A percentile compares a stretch with the other conserved stretches of the same genome.
phyloP scores from a whole-genome alignment of 1,140 invertebrate species.

The Caenorhabditis brenneri region DNA sequence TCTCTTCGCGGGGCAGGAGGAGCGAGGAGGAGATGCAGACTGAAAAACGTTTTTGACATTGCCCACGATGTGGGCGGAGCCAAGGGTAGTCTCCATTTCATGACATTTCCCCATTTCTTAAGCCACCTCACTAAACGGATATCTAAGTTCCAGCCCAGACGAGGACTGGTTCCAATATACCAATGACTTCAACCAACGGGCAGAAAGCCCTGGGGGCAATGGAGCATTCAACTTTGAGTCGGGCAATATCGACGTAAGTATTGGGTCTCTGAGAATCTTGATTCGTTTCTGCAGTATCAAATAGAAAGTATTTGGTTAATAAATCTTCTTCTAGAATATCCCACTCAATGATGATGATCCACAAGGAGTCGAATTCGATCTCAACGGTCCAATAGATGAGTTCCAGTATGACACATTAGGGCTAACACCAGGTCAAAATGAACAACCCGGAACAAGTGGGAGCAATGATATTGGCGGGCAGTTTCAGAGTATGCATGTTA shows the following conservation, averaged over 20 bases:
- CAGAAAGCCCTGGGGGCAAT: neutral
- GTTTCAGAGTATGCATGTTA: constrained; percentile 4
- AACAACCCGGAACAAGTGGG: neutral
- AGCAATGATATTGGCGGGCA: neutral
- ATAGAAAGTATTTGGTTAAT: too few relatives aligned
- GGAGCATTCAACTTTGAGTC: neutral
- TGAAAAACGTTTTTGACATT: constrained; percentile 41
- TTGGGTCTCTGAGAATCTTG: neutral
- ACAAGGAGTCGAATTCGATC: neutral
- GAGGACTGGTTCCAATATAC: constrained; percentile 6
- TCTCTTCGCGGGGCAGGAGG: constrained; percentile 28
- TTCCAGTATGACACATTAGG: neutral
- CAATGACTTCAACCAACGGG: neutral
- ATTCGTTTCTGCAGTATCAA: neutral
- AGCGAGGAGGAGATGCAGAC: constrained; percentile 38
- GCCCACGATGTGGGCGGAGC: constrained; percentile 25
- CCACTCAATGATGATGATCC: constrained; percentile 8
- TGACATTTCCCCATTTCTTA: neutral
- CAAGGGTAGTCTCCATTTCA: neutral
- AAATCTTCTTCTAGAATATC: neutral
- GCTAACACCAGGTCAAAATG: neutral
- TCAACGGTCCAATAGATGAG: neutral
- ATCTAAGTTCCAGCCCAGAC: neutral
- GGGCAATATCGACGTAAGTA: constrained; percentile 8
- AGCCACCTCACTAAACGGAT: neutral